Conservation (phyloP, 2,888 invertebrate genomes). For the Pyrrhosoma nymphula region DNA sequence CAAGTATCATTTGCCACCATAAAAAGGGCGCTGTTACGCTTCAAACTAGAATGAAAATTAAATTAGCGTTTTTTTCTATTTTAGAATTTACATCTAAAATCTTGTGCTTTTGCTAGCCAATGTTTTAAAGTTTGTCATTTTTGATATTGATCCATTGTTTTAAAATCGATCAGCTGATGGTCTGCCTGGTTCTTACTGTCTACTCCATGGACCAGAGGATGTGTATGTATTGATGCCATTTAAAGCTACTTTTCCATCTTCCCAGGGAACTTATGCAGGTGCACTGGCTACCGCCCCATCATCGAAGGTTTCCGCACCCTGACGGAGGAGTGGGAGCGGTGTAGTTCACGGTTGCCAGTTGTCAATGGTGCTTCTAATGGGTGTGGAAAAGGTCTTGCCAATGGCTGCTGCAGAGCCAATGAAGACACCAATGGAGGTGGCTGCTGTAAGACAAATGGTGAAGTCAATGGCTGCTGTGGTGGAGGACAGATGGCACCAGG, state of each 20-base stretch:
- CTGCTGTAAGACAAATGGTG: slow-evolving; percentile 81
- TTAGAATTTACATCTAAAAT: too few relatives aligned
- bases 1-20: too few relatives aligned
- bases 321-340: slow-evolving; percentile 85
- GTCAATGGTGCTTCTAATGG: slow-evolving; percentile 71
- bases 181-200: too few relatives aligned
- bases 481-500: slow-evolving; percentile 71
- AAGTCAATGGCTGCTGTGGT: slow-evolving; percentile 72
- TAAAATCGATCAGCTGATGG: too few relatives aligned
- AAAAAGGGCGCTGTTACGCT: too few relatives aligned
- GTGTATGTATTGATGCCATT: too few relatives aligned
- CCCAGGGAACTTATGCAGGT: slow-evolving; percentile 89
- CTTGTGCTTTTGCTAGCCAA: too few relatives aligned
- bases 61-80: too few relatives aligned
- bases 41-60: too few relatives aligned
- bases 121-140: too few relatives aligned
- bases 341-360: slow-evolving; percentile 76
- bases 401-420: slow-evolving; percentile 81
- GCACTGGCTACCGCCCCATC: slow-evolving; percentile 96
- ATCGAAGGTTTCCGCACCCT: slow-evolving; percentile 94
- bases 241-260: slow-evolving; percentile 68
- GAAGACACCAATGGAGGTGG: slow-evolving; percentile 76
- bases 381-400: slow-evolving; percentile 36
- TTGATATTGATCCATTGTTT: too few relatives aligned
- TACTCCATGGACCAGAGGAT: too few relatives aligned